Evolutionary conservation across 2,113 vertebrate species (phyloP), one percentile per base, ranked within the genome.

Genomic region (Craseonycteris thonglongyai): DNA sequence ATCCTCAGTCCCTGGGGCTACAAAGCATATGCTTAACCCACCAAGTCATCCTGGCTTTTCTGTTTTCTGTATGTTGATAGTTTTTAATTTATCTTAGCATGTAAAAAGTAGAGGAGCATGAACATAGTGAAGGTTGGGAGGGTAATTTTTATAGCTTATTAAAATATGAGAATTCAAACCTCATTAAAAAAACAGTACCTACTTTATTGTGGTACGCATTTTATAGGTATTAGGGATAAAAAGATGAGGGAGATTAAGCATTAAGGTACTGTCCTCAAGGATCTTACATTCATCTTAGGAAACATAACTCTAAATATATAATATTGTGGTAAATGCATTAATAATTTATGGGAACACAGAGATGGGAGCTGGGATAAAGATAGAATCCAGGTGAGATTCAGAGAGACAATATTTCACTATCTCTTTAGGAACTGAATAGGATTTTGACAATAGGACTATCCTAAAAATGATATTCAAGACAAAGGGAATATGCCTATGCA

Each of bases 1-100:
- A n/a, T n/a, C n/a, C n/a, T n/a, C n/a, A n/a, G n/a, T n/a, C n/a
- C n/a, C n/a, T n/a, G n/a, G n/a, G n/a, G n/a, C n/a, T n/a, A n/a
- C n/a, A n/a, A n/a, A n/a, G n/a, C n/a, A n/a, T n/a, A n/a, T n/a
- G n/a, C n/a, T n/a, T n/a, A n/a, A n/a, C n/a, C n/a, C n/a, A n/a
- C n/a, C n/a, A n/a, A n/a, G n/a, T n/a, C n/a, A n/a, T n/a, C n/a
- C n/a, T n/a, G n/a, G n/a, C n/a, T n/a, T n/a, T n/a, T 88, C 7
- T 82, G 12, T 51, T 79, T 78, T 51, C 19, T 79, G 2, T 85
- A 33, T 85, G 18, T 85, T 61, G 35, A 79, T 18, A 85, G 71
- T 63, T 79, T 85, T 11, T 85, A 90, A 79, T 85, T 94, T 90
- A 79, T 69, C 10, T 61, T 33, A 90, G 69, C 49, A 63, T 90